Percentiles rank a stretch among this genome's conserved stretches.
Evolutionary conservation across 2,888 invertebrate genomes (phyloP).

Genomic region (Muscina levida): DNA sequence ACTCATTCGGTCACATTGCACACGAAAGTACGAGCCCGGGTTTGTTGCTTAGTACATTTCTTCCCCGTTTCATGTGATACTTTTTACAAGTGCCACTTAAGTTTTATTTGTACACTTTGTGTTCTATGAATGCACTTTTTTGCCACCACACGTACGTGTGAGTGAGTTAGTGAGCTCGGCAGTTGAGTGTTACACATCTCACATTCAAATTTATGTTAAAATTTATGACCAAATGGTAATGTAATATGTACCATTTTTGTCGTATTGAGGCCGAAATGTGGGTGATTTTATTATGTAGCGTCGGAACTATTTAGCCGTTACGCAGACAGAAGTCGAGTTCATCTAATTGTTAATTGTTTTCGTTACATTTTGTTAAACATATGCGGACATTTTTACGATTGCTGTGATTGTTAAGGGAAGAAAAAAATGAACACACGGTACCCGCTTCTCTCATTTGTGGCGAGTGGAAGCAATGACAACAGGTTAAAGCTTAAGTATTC

Average conservation of each 20-base stretch:
- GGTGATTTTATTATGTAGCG: slow-evolving; percentile 49
- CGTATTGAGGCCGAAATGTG: slow-evolving; percentile 43
- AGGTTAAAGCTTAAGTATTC: slow-evolving; percentile 17
- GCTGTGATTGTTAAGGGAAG: background rate
- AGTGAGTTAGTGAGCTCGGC: no score
- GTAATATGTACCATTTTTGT: slow-evolving; percentile 24
- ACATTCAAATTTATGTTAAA: slow-evolving; percentile 68
- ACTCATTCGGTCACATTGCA: slow-evolving; percentile 34
- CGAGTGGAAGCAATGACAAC: background rate
- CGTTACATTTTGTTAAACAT: slow-evolving; percentile 43
- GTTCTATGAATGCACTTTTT: slow-evolving; percentile 60
- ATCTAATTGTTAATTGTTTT: slow-evolving; percentile 59
- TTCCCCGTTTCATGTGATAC: slow-evolving; percentile 53
- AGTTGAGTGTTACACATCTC: slow-evolving; percentile 43
- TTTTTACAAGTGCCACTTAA: slow-evolving; percentile 65
- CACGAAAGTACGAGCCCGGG: background rate
- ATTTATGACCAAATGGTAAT: slow-evolving; percentile 62
- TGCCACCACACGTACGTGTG: slow-evolving; percentile 55
- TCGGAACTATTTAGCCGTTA: slow-evolving; percentile 49
- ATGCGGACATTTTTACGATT: slow-evolving; percentile 56
- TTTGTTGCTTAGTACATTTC: slow-evolving; percentile 11
- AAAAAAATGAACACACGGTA: background rate
- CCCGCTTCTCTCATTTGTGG: background rate
- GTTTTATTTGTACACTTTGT: slow-evolving; percentile 48
- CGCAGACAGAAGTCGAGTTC: slow-evolving; percentile 28